Evolutionary conservation across 2,113 vertebrate genomes (phyloP).

Genomic region (Gobio gobio): DNA sequence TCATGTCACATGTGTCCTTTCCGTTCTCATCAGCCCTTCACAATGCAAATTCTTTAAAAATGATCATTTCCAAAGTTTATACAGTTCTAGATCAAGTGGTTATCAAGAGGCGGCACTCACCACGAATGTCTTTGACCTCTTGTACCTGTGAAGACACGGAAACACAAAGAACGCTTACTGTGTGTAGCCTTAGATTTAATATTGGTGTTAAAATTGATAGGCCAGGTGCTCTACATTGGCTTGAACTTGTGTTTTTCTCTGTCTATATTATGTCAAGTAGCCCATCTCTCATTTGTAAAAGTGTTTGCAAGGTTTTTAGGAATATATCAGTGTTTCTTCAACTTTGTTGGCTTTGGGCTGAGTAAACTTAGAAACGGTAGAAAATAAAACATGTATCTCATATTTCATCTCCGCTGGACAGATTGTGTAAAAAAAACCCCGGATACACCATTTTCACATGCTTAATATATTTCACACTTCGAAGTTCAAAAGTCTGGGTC

Average conservation of each 20-base stretch:
- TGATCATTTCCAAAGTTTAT: background rate
- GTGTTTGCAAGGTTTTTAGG: no score
- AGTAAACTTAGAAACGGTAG: background rate
- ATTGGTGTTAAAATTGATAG: background rate
- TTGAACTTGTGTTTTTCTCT: background rate
- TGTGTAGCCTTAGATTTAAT: background rate
- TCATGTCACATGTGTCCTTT: background rate
- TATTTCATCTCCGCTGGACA: no score
- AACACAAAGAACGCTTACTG: background rate
- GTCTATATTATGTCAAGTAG: background rate
- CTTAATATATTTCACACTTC: background rate
- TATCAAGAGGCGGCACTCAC: slow-evolving; percentile 58
- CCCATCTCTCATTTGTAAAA: background rate
- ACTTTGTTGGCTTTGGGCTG: background rate
- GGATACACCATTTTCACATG: background rate
- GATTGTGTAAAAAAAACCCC: no score
- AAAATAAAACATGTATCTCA: background rate
- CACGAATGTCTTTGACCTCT: slow-evolving; percentile 57
- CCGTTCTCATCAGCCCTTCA: background rate
- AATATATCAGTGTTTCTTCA: background rate
- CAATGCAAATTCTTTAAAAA: background rate
- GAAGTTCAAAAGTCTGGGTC: background rate
- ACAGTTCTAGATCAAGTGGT: background rate
- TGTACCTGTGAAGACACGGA: slow-evolving; percentile 56
- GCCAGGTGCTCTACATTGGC: background rate